Percentiles rank a stretch among this genome's conserved stretches.
Conservation (phyloP, 2,797 vertebrate species). For the Chelon auratus region DNA sequence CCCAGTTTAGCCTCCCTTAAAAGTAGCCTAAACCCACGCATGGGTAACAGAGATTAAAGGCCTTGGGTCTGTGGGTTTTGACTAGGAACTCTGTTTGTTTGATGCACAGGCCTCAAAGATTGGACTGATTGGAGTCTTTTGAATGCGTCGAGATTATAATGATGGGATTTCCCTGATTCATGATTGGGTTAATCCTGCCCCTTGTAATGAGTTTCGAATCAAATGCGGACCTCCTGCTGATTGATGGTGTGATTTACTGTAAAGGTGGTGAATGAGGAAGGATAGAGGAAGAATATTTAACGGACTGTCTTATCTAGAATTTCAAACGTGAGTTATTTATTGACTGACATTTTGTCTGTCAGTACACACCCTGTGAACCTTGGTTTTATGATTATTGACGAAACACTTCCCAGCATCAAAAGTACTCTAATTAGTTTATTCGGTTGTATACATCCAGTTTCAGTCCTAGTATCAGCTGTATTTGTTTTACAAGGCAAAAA, state of each 20-base stretch:
- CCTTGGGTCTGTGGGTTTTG: slow-evolving; percentile 61
- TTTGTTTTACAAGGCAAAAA: no score
- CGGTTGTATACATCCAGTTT: no score
- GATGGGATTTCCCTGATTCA: slow-evolving; percentile 67
- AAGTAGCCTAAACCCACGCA: slow-evolving; percentile 59
- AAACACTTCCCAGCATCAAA: not conserved
- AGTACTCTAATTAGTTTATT: not conserved
- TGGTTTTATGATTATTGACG: not conserved
- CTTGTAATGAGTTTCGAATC: slow-evolving; percentile 57
- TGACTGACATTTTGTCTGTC: not conserved
- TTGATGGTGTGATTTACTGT: slow-evolving; percentile 29
- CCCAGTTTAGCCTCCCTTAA: slow-evolving; percentile 48
- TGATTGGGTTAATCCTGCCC: slow-evolving; percentile 73
- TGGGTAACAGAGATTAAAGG: slow-evolving; percentile 66
- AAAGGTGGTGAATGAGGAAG: not conserved
- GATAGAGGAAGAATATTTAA: not conserved
- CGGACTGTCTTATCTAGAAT: slow-evolving; percentile 18
- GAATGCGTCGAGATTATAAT: slow-evolving; percentile 60
- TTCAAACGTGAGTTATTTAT: slow-evolving; percentile 16
- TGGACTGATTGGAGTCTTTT: slow-evolving; percentile 57
- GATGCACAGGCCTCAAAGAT: slow-evolving; percentile 34
- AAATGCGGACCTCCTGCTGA: slow-evolving; percentile 44
- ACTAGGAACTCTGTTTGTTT: slow-evolving; percentile 21
- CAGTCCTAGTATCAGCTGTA: no score
- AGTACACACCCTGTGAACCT: not conserved